Percentiles rank a stretch among this genome's conserved stretches.
Conservation (phyloP, 2,888 invertebrate genomes). For the Barypeithes pellucidus region DNA sequence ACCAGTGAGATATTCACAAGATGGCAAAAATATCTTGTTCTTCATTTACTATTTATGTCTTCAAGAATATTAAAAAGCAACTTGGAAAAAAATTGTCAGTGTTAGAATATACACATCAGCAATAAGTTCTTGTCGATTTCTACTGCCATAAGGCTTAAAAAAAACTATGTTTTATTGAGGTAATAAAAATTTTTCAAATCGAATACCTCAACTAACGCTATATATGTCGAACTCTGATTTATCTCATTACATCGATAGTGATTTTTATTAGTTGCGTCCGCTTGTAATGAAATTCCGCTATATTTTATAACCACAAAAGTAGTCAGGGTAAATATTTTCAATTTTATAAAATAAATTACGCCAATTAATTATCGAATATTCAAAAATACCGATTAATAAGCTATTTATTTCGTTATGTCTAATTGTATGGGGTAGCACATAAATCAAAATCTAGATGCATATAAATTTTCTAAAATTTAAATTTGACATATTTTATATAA, state of each 20-base stretch:
- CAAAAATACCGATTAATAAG: no score
- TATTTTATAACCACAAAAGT: slow-evolving; percentile 6
- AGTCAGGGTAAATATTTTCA: slow-evolving; percentile 9
- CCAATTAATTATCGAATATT: no score
- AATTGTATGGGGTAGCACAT: no score
- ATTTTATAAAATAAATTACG: not conserved
- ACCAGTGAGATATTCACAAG: no score
- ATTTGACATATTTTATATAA: no score
- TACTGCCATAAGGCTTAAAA: slow-evolving; percentile 4
- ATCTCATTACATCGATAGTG: slow-evolving; percentile 16
- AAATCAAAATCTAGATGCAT: no score
- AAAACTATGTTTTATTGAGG: slow-evolving; percentile 19
- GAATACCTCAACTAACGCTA: slow-evolving; percentile 22
- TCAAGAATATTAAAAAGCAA: not conserved
- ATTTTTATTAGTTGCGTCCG: slow-evolving; percentile 21
- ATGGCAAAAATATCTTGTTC: no score
- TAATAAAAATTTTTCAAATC: slow-evolving; percentile 18
- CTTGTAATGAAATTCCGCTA: slow-evolving; percentile 4
- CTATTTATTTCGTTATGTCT: no score
- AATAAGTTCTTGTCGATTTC: slow-evolving; percentile 15
- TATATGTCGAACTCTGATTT: slow-evolving; percentile 17
- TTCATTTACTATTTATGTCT: not conserved
- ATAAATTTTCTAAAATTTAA: no score
- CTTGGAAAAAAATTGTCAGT: slow-evolving; percentile 2
- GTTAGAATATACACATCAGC: slow-evolving; percentile 22